Evolutionary conservation across 2,113 vertebrate species (phyloP).

Genomic region (Notiomystis cincta): DNA sequence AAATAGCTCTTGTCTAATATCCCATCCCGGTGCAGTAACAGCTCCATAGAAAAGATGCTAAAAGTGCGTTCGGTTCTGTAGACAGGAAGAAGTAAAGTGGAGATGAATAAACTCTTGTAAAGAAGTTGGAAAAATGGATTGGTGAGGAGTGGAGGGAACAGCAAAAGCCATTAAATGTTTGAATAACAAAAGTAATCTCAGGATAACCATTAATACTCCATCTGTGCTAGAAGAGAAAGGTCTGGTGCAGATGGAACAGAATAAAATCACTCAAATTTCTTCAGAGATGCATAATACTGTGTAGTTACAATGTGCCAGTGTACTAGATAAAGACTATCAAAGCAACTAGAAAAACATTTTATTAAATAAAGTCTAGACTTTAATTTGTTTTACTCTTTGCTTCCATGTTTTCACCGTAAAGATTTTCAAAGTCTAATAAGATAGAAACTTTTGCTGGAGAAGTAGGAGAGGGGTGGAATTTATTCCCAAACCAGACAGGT

Average conservation of each 20-base stretch:
- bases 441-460: neutral
- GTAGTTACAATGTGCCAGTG: neutral
- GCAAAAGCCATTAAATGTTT: neutral
- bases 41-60: neutral
- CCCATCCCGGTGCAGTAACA: neutral
- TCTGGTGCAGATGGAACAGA: neutral
- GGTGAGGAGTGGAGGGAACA: neutral
- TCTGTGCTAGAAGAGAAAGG: neutral
- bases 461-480: too few relatives aligned
- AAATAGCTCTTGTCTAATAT: neutral
- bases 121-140: neutral
- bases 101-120: neutral
- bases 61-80: neutral
- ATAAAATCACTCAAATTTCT: neutral
- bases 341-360: neutral
- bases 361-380: neutral
- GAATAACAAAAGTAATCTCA: neutral
- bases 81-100: neutral
- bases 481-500: neutral
- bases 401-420: neutral
- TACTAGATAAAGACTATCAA: neutral
- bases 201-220: neutral
- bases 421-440: neutral
- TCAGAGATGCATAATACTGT: neutral
- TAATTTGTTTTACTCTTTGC: neutral